These are phyloP conservation scores for Picathartes gymnocephalus DNA, from an alignment of 2,113 vertebrate genomes.

Conservation along the genomic window DNA sequence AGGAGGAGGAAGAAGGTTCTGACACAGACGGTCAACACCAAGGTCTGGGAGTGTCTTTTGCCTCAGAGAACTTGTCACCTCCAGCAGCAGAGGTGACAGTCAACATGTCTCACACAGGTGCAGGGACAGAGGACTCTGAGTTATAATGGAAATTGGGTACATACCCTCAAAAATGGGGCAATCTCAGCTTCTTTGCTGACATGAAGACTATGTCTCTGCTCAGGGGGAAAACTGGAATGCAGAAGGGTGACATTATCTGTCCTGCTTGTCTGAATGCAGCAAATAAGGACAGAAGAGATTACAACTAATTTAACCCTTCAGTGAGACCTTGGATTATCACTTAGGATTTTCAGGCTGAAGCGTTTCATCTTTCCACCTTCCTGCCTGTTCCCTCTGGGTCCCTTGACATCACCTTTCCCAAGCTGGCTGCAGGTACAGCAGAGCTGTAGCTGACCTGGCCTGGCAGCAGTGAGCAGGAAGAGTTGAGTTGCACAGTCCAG, in stretches of 20 bases:
- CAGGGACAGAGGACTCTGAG: rapidly evolving
- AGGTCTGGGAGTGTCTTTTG: background rate
- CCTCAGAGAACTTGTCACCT: background rate
- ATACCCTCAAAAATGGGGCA: background rate
- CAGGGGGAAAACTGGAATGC: background rate
- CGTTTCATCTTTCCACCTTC: background rate
- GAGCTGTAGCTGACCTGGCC: background rate
- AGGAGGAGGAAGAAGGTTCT: background rate
- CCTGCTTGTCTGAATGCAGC: background rate
- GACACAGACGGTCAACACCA: background rate
- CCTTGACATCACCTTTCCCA: background rate
- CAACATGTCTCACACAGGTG: background rate
- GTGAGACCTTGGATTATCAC: background rate
- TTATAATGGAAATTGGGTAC: background rate
- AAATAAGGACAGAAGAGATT: background rate
- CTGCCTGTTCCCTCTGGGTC: background rate
- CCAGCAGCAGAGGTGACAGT: background rate
- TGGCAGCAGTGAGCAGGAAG: background rate
- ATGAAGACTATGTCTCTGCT: background rate
- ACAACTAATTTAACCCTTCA: background rate
- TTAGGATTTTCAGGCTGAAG: background rate
- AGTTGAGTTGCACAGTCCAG: background rate
- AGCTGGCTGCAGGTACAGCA: background rate
- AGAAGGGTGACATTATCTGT: background rate
- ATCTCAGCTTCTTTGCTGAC: background rate